Conservation (phyloP, 2,113 vertebrate genomes). For the Mesocricetus auratus region DNA sequence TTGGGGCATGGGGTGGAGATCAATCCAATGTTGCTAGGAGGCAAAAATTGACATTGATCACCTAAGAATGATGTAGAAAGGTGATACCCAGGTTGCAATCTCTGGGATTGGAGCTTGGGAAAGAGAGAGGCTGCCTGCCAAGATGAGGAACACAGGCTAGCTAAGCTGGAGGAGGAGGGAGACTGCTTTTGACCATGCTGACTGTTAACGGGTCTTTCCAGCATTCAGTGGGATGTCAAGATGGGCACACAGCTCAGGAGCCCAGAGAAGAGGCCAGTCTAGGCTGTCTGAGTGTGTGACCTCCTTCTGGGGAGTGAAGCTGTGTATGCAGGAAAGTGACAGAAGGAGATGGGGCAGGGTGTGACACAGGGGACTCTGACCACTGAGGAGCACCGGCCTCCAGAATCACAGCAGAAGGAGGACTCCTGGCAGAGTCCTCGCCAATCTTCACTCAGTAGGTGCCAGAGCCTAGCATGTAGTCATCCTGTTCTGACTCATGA, state of each 20-base stretch:
- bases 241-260: background rate
- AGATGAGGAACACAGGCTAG: background rate
- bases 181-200: background rate
- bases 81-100: background rate
- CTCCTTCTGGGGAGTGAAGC: background rate
- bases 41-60: background rate
- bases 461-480: background rate
- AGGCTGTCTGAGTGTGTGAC: background rate
- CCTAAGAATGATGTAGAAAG: background rate
- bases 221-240: background rate
- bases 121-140: background rate
- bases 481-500: background rate
- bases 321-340: background rate
- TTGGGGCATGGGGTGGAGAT: background rate
- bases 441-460: background rate
- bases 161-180: background rate
- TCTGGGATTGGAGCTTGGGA: background rate
- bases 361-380: background rate
- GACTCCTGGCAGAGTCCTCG: background rate
- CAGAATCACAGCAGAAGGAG: background rate
- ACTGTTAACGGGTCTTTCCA: background rate
- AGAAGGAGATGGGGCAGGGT: background rate
- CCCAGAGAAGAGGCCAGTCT: background rate
- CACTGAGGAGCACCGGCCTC: background rate
- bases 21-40: background rate